Percentiles rank a stretch among this genome's conserved stretches.
Evolutionary conservation across 2,888 invertebrate species (phyloP).

Genomic region (Ferrisia virgata): DNA sequence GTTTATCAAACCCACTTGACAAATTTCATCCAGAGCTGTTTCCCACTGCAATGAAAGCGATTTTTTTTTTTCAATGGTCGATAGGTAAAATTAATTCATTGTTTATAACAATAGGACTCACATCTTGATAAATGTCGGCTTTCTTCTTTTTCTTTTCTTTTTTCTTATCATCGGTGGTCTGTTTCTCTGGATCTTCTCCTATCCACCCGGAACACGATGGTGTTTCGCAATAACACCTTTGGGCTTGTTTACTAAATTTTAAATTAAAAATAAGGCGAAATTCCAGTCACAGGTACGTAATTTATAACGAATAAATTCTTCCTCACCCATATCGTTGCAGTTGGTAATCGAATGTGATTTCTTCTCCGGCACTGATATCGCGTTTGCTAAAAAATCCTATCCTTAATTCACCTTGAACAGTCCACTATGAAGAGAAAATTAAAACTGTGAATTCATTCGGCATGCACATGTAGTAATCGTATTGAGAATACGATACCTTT

Average conservation of each 20-base stretch:
- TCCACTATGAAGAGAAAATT: slow-evolving; percentile 63
- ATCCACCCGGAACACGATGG: slow-evolving; percentile 91
- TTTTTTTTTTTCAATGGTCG: not conserved
- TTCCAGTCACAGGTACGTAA: not conserved
- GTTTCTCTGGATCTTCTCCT: slow-evolving; percentile 79
- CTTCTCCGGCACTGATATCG: slow-evolving; percentile 80
- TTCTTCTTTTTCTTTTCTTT: slow-evolving; percentile 48
- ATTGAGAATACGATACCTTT: slow-evolving; percentile 60
- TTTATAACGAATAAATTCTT: not conserved
- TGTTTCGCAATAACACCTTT: slow-evolving; percentile 91
- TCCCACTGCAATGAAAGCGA: slow-evolving; percentile 20
- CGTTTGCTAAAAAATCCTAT: slow-evolving; percentile 95
- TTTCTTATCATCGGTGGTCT: slow-evolving; percentile 49
- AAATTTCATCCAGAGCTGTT: slow-evolving; percentile 40
- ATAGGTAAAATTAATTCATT: not conserved
- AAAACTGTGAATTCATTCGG: too few relatives aligned
- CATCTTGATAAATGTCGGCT: slow-evolving; percentile 31
- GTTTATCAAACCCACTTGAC: slow-evolving; percentile 43
- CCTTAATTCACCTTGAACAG: slow-evolving; percentile 84
- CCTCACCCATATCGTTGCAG: slow-evolving; percentile 89
- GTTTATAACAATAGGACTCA: not conserved
- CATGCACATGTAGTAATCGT: too few relatives aligned
- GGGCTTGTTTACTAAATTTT: slow-evolving; percentile 81
- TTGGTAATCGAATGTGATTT: slow-evolving; percentile 98
- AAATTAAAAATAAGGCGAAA: not conserved